These are phyloP conservation scores for Oncopodura yosiiana DNA, from an alignment of 1,140 invertebrate genomes.

Conservation along the genomic window DNA sequence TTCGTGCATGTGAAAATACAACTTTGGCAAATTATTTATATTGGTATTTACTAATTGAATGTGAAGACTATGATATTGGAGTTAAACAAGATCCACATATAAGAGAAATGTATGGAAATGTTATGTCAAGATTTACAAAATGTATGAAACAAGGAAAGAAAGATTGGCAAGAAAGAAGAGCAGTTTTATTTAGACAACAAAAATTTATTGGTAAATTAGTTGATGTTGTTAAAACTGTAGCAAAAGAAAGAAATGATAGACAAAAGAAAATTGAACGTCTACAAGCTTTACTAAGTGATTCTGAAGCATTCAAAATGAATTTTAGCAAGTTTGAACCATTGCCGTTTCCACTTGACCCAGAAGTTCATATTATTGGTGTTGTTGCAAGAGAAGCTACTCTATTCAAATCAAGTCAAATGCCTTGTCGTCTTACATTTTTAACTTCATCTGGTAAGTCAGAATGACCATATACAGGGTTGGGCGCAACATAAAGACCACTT, in stretches of 20 bases:
- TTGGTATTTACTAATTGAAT: conserved; percentile 91
- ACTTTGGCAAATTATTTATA: conserved; percentile 91
- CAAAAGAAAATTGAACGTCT: conserved; percentile 83
- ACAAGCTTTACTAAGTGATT: conserved; percentile 64
- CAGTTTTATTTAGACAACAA: conserved; percentile 69
- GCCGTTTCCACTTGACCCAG: conserved; percentile 87
- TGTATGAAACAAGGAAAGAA: conserved; percentile 48
- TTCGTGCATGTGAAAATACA: conserved; percentile 75
- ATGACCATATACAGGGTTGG: conserved; percentile 61
- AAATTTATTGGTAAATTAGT: conserved; percentile 85
- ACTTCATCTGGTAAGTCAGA: conserved; percentile 68
- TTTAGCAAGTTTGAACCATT: conserved; percentile 85
- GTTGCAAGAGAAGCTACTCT: conserved; percentile 77
- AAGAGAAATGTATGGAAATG: conserved; percentile 76
- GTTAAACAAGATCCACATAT: conserved; percentile 62
- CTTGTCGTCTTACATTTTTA: conserved; percentile 85
- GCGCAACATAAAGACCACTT: too few relatives aligned
- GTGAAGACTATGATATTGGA: conserved; percentile 59
- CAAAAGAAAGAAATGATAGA: conserved; percentile 80
- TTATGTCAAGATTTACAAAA: conserved; percentile 76
- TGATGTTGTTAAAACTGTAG: conserved; percentile 78
- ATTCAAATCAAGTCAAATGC: conserved; percentile 96
- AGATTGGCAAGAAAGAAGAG: conserved; percentile 57
- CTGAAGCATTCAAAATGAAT: conserved; percentile 68
- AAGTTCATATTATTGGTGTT: conserved; percentile 79